phyloP scores from a whole-genome alignment of 2,113 vertebrate genomes.

The Neogale vison region DNA sequence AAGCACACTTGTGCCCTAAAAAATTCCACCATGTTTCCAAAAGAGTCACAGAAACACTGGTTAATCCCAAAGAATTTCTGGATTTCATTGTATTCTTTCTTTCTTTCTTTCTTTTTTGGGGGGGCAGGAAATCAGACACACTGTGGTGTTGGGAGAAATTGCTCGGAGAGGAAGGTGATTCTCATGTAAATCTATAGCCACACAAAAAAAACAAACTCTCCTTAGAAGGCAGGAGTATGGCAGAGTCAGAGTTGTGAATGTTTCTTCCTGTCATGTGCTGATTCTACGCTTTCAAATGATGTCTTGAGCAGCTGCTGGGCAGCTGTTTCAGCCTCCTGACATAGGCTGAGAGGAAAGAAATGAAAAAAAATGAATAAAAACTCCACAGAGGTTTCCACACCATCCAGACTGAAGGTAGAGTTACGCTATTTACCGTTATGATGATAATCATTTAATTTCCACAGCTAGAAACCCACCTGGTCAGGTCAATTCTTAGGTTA shows the following conservation, averaged over 20 bases:
- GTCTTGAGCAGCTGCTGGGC: slow-evolving; percentile 33
- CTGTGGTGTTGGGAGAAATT: not conserved
- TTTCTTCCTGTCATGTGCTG: not conserved
- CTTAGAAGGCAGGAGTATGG: not conserved
- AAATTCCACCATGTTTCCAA: not conserved
- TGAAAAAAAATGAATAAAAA: not conserved
- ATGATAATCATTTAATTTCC: not conserved
- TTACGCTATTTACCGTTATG: not conserved
- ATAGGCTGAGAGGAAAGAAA: not conserved
- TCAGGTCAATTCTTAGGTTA: not conserved
- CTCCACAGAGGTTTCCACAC: not conserved
- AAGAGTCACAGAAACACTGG: not conserved
- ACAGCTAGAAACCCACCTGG: not conserved
- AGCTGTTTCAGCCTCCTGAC: not conserved
- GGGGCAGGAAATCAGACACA: not conserved
- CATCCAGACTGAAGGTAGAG: not conserved
- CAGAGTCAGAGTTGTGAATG: not conserved
- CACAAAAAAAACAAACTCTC: not conserved
- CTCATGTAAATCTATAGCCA: not conserved
- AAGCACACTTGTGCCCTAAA: not conserved
- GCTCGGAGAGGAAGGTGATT: not conserved
- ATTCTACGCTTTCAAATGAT: not conserved
- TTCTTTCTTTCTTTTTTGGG: not conserved
- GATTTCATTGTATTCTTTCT: not conserved
- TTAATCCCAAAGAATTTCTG: slow-evolving; percentile 34